Percentiles rank a stretch among this genome's conserved stretches.
These are phyloP conservation scores for Octodonta nipae DNA, from an alignment of 2,888 invertebrate species.

Conservation along the genomic window DNA sequence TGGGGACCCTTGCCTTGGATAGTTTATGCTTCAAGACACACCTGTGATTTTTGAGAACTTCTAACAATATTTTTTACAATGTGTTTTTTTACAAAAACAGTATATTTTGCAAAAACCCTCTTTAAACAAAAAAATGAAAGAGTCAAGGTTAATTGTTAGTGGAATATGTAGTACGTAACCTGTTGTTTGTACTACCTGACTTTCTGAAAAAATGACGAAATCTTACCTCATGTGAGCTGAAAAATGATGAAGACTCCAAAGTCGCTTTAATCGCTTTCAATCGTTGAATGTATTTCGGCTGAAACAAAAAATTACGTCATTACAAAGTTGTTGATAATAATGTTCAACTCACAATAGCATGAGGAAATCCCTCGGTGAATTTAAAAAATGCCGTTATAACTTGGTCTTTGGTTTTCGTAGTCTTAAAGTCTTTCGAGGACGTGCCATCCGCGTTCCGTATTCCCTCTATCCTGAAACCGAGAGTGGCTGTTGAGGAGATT, in stretches of 20 bases:
- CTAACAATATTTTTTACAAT: no score
- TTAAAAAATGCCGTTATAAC: conserved; percentile 67
- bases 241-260: conserved; percentile 77
- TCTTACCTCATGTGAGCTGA: conserved; percentile 69
- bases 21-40: no score
- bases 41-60: no score
- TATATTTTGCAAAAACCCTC: no score
- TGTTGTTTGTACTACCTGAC: background rate
- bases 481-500: conserved; percentile 88
- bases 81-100: no score
- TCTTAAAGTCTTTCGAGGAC: conserved; percentile 90
- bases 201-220: background rate
- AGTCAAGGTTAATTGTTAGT: no score
- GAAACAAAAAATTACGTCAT: conserved; percentile 28
- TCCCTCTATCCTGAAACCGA: conserved; percentile 95
- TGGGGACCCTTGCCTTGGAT: no score
- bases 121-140: no score
- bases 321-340: background rate
- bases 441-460: conserved; percentile 79
- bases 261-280: conserved; percentile 72
- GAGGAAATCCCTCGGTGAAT: conserved; percentile 67
- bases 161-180: background rate
- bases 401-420: conserved; percentile 73
- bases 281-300: conserved; percentile 74
- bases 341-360: conserved; percentile 54